Evolutionary conservation across 2,113 vertebrate species (phyloP).

Genomic region (Albula goreensis): DNA sequence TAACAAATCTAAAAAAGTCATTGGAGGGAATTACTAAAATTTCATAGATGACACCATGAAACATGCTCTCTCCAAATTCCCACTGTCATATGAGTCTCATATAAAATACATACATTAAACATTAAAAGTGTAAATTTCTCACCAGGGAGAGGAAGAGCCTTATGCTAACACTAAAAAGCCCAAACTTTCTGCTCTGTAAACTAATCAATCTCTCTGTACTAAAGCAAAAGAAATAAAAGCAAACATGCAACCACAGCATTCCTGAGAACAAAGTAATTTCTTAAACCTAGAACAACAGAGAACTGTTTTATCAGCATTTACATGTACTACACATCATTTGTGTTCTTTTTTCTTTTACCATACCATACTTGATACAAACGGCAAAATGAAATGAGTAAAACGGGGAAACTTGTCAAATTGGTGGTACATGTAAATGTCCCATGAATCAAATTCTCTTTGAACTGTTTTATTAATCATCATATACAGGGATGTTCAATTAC

Average conservation of each 20-base stretch:
- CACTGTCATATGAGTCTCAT: neutral
- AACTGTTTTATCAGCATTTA: constrained; percentile 9
- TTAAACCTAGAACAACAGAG: neutral
- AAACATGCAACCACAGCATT: constrained; percentile 12
- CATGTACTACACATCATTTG: neutral
- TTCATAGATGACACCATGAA: no score
- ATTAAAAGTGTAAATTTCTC: neutral
- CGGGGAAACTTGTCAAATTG: no score
- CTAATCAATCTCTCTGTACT: constrained; percentile 12
- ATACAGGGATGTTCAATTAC: no score
- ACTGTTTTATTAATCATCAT: no score
- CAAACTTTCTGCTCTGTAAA: neutral
- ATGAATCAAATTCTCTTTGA: no score
- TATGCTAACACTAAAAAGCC: neutral
- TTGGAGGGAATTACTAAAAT: no score
- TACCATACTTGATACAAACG: neutral
- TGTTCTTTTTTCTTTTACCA: neutral
- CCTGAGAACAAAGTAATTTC: constrained; percentile 6
- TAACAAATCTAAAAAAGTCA: no score
- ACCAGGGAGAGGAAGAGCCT: neutral
- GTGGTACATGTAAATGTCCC: neutral
- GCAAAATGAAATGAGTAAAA: neutral
- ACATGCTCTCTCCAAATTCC: no score
- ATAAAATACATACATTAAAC: neutral
- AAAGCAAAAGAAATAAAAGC: constrained; percentile 9